These are phyloP conservation scores for Aurelia coerulea DNA, from an alignment of 30 jellyfish, hydroid and myxozoan genomes.

Conservation along the genomic window DNA sequence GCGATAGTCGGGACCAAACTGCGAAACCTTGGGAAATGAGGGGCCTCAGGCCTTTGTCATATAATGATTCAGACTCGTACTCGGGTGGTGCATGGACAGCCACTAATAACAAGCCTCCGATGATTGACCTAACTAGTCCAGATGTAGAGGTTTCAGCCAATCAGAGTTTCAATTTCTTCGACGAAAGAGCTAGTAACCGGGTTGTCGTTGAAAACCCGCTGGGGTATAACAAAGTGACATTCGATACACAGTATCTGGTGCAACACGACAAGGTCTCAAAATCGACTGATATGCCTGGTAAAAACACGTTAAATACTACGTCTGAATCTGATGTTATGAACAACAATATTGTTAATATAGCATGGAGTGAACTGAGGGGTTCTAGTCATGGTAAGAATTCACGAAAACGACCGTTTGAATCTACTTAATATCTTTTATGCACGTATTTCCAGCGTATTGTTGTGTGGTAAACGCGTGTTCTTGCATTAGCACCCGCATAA, in stretches of 20 bases:
- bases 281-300: neutral
- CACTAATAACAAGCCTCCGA: neutral
- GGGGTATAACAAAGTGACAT: slow-evolving; percentile 7
- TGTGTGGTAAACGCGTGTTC: too few species aligned
- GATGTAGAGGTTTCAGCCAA: neutral
- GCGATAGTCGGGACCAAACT: neutral
- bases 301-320: neutral
- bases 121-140: neutral
- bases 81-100: neutral
- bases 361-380: slow-evolving; percentile 35
- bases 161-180: too few species aligned
- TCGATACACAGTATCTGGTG: neutral
- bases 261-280: neutral
- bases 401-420: slow-evolving; percentile 34
- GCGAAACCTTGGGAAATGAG: neutral
- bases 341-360: slow-evolving; percentile 30
- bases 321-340: slow-evolving; percentile 44
- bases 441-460: neutral
- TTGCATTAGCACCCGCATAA: too few species aligned
- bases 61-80: neutral
- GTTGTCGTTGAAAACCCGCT: slow-evolving; percentile 27
- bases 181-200: neutral
- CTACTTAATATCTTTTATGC: neutral
- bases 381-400: slow-evolving; percentile 8
- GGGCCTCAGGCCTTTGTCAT: neutral